These are phyloP conservation scores for Smutsia gigantea DNA, from an alignment of 2,797 vertebrate species.

Conservation along the genomic window DNA sequence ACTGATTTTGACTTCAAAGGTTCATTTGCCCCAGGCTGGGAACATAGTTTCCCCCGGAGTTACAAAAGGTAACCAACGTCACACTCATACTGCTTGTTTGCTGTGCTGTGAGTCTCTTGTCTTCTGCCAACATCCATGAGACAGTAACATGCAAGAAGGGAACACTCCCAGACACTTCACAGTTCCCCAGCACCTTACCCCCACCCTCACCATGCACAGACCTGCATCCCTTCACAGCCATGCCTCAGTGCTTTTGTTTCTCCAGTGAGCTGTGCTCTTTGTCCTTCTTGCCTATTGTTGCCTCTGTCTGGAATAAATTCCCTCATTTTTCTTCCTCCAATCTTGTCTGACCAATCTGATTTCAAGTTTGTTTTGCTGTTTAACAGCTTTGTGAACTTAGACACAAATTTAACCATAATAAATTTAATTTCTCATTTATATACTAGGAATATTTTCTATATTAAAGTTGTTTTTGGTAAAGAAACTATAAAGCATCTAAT, in stretches of 20 bases:
- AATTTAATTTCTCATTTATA: conserved; percentile 27
- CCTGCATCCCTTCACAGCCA: background rate
- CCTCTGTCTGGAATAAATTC: background rate
- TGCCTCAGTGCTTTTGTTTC: background rate
- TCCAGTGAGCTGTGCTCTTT: background rate
- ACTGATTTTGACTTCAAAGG: no score
- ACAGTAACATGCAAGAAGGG: background rate
- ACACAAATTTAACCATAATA: background rate
- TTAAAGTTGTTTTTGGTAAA: background rate
- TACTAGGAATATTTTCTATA: background rate
- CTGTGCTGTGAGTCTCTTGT: background rate
- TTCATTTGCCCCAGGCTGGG: no score
- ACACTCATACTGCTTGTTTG: background rate
- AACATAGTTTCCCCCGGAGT: no score
- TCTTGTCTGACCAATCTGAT: background rate
- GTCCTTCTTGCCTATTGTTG: background rate
- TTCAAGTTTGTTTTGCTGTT: background rate
- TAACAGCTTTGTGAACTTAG: background rate
- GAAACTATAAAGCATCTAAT: background rate
- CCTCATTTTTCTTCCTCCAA: background rate
- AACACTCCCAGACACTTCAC: background rate
- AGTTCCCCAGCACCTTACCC: accelerated
- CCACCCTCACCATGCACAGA: accelerated
- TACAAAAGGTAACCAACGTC: no score
- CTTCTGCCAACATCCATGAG: background rate